Conservation (phyloP, 2,888 invertebrate genomes). For the Chaetoderma sp. region DNA sequence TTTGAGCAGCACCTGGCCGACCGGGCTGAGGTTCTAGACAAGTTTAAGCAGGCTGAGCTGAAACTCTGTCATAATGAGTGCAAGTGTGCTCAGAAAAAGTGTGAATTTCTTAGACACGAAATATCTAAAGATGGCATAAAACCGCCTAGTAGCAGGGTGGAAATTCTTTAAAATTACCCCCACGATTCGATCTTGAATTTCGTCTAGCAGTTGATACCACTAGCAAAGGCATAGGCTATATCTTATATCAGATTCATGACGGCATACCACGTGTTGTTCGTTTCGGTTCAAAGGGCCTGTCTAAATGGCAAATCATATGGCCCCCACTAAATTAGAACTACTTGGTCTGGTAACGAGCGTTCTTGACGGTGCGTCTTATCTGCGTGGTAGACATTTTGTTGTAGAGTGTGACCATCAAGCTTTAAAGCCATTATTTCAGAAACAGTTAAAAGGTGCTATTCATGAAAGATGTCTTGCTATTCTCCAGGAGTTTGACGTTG, state of each 20-base stretch:
- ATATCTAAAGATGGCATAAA: slow-evolving; percentile 5
- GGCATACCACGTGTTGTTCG: slow-evolving; percentile 9
- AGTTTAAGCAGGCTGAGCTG: background rate
- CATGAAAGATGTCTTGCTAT: slow-evolving; percentile 5
- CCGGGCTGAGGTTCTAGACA: background rate
- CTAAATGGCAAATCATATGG: background rate
- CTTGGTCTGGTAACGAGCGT: background rate
- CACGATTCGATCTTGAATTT: slow-evolving; percentile 13
- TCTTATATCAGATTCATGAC: background rate
- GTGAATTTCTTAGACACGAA: slow-evolving; percentile 4
- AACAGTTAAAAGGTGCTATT: background rate
- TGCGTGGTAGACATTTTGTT: background rate
- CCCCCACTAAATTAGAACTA: background rate
- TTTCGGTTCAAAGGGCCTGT: background rate
- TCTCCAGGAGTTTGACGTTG: background rate
- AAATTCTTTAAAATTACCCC: slow-evolving; percentile 9
- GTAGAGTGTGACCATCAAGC: slow-evolving; percentile 5
- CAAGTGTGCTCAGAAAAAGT: background rate
- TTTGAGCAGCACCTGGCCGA: slow-evolving; percentile 8
- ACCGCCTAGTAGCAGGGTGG: background rate
- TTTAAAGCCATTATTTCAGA: slow-evolving; percentile 1
- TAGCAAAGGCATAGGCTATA: slow-evolving; percentile 10
- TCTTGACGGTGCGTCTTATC: background rate
- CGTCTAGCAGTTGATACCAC: slow-evolving; percentile 12
- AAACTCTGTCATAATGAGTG: slow-evolving; percentile 6